Evolutionary conservation across 2,113 vertebrate genomes (phyloP).

Genomic region (Notothenia coriiceps): DNA sequence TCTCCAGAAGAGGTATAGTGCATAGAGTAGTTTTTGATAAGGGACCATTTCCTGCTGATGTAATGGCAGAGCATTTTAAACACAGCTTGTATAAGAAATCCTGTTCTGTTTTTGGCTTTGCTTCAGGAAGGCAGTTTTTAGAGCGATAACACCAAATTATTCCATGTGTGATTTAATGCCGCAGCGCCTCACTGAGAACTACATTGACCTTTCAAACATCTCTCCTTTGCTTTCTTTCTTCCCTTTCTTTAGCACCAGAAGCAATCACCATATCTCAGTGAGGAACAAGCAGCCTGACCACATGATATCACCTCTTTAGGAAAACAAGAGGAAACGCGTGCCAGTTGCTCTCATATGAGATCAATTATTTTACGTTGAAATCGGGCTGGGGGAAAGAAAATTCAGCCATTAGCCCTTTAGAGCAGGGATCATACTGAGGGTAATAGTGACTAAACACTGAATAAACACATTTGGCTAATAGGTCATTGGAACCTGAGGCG

Average conservation of each 20-base stretch:
- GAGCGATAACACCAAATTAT: conserved; percentile 66
- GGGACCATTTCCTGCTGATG: conserved; percentile 67
- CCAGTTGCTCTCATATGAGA: conserved; percentile 84
- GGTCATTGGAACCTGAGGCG: conserved; percentile 74
- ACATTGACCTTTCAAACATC: conserved; percentile 60
- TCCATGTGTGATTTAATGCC: conserved; percentile 73
- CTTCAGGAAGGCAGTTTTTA: conserved; percentile 9
- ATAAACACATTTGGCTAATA: conserved; percentile 88
- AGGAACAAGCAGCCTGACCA: conserved; percentile 73
- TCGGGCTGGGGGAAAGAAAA: conserved; percentile 63
- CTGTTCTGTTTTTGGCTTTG: conserved; percentile 31
- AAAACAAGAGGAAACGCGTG: conserved; percentile 83
- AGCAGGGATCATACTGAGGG: conserved; percentile 79
- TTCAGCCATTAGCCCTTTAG: conserved; percentile 85
- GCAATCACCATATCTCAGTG: conserved; percentile 82
- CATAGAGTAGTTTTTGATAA: conserved; percentile 51
- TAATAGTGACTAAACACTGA: conserved; percentile 86
- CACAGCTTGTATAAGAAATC: conserved; percentile 38
- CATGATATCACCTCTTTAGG: conserved; percentile 82
- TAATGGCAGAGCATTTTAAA: conserved; percentile 53
- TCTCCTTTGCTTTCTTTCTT: conserved; percentile 20
- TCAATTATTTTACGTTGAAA: conserved; percentile 84
- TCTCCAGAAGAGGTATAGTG: conserved; percentile 16
- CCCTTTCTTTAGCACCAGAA: conserved; percentile 70
- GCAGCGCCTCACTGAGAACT: conserved; percentile 67